phyloP scores from a whole-genome alignment of 2,888 invertebrate genomes.

The Meteorus cinctellus region DNA sequence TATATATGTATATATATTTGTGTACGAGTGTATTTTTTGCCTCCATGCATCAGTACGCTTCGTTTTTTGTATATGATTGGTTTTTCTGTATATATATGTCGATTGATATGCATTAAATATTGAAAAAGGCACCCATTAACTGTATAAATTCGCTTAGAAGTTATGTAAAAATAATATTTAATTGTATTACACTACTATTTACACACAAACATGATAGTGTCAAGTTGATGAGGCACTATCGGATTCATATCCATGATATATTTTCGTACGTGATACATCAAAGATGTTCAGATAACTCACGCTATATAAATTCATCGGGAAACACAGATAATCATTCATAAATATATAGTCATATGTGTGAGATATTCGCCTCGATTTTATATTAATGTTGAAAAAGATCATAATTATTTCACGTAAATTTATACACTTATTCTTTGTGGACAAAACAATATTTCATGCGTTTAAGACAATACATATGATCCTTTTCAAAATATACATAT shows the following conservation, averaged over 20 bases:
- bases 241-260: conserved; percentile 54
- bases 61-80: conserved; percentile 27
- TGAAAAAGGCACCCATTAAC: conserved; percentile 68
- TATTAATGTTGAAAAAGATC: conserved; percentile 20
- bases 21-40: too few relatives aligned
- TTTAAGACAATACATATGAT: not conserved
- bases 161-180: conserved; percentile 66
- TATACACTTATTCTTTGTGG: not conserved
- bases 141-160: conserved; percentile 64
- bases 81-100: conserved; percentile 26
- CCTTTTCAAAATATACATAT: not conserved
- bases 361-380: conserved; percentile 17
- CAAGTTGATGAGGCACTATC: conserved; percentile 59
- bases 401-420: conserved; percentile 15
- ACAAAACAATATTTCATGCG: conserved; percentile 1
- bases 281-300: conserved; percentile 57
- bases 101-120: conserved; percentile 18
- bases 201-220: conserved; percentile 58
- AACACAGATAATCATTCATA: conserved; percentile 57
- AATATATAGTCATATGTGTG: conserved; percentile 22
- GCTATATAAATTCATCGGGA: conserved; percentile 55
- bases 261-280: conserved; percentile 48
- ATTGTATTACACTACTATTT: conserved; percentile 70
- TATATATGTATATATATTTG: too few relatives aligned
- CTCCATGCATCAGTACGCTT: not conserved